These are phyloP conservation scores for Enteromius trimaculatus DNA, from an alignment of 2,797 vertebrate species.

Conservation along the genomic window DNA sequence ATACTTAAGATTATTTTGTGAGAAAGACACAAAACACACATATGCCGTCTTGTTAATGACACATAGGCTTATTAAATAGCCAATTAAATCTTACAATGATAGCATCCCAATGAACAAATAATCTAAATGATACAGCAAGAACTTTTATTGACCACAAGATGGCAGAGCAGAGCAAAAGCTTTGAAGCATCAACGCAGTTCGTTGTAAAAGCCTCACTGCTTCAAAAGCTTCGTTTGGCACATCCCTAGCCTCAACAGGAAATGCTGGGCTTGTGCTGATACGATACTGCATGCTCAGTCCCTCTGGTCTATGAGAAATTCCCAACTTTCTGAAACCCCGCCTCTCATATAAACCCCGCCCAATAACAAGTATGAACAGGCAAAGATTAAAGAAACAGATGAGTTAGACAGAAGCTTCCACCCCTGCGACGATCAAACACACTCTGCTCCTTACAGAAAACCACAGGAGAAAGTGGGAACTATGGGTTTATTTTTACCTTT, in stretches of 20 bases:
- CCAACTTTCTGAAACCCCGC: constrained; percentile 21
- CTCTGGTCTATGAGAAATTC: constrained; percentile 26
- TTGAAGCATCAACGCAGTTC: no score
- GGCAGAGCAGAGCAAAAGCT: no score
- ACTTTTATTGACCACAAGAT: no score
- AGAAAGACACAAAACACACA: no score
- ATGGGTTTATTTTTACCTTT: constrained; percentile 32
- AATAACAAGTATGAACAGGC: constrained; percentile 77
- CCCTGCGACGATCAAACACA: constrained; percentile 50
- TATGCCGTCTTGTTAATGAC: no score
- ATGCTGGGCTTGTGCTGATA: constrained; percentile 59
- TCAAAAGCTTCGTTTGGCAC: no score
- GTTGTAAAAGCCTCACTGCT: no score
- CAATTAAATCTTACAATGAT: no score
- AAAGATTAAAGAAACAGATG: constrained; percentile 56
- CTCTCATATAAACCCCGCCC: constrained; percentile 65
- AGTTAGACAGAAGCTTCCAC: constrained; percentile 67
- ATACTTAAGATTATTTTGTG: no score
- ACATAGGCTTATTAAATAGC: no score
- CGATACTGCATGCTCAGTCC: constrained; percentile 52
- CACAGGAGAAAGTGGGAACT: constrained; percentile 54
- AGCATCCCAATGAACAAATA: no score
- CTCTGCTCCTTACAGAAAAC: constrained; percentile 4
- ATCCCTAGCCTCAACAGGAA: constrained; percentile 62
- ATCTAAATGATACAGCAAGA: no score